Evolutionary conservation across 2,797 vertebrate species (phyloP).

Genomic region (Molothrus ater): DNA sequence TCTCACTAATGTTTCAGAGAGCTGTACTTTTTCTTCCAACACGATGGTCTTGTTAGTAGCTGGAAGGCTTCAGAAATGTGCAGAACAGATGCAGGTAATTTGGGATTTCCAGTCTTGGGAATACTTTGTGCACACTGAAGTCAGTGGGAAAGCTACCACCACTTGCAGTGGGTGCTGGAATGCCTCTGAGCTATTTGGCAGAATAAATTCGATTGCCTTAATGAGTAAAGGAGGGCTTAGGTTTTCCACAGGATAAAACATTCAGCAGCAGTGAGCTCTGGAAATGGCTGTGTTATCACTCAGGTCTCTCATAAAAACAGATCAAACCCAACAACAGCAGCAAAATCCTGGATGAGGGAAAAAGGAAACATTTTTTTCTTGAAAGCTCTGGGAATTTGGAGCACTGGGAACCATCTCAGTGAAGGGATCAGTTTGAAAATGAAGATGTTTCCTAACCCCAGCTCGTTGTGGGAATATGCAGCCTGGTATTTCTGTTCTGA

Average conservation of each 20-base stretch:
- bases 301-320: neutral
- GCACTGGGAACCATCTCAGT: neutral
- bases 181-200: neutral
- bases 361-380: neutral
- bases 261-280: neutral
- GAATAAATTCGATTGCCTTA: neutral
- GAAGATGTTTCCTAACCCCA: neutral
- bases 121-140: neutral
- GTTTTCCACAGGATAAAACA: neutral
- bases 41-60: constrained; percentile 11
- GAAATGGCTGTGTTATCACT: neutral
- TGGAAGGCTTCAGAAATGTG: constrained; percentile 55
- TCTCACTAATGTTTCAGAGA: neutral
- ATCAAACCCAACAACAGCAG: neutral
- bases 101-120: constrained; percentile 8
- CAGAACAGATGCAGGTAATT: constrained; percentile 43
- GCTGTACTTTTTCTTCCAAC: neutral
- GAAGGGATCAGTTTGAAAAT: neutral
- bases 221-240: neutral
- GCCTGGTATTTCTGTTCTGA: neutral
- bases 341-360: neutral
- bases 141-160: constrained; percentile 3
- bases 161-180: neutral
- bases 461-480: neutral
- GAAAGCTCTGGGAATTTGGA: neutral